Evolutionary conservation across 1,140 invertebrate genomes (phyloP).

Genomic region (Maniola jurtina): DNA sequence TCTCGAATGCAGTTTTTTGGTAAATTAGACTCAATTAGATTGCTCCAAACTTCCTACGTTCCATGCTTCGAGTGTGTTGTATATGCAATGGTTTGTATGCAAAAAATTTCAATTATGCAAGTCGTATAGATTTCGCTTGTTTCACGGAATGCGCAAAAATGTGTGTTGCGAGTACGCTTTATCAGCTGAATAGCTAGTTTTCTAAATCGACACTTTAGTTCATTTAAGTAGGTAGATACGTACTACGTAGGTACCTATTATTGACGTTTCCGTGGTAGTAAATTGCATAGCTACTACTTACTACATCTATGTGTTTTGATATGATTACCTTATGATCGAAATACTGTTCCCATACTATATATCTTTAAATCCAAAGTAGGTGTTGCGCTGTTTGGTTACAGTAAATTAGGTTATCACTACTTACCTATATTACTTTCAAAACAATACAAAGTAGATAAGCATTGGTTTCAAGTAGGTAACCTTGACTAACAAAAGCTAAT

Average conservation of each 20-base stretch:
- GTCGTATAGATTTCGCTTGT: neutral
- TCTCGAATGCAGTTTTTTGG: constrained; percentile 33
- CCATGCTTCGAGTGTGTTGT: too few relatives aligned
- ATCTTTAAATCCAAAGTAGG: too few relatives aligned
- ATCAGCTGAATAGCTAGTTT: constrained; percentile 5
- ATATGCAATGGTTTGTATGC: neutral
- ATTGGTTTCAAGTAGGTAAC: too few relatives aligned
- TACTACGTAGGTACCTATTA: neutral
- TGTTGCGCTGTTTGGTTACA: too few relatives aligned
- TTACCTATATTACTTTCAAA: too few relatives aligned
- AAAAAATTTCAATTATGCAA: neutral
- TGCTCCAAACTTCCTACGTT: neutral
- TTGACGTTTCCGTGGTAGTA: neutral
- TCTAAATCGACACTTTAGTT: neutral
- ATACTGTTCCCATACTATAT: too few relatives aligned
- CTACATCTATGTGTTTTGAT: neutral
- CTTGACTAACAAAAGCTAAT: too few relatives aligned
- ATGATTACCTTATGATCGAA: neutral
- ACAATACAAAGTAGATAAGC: too few relatives aligned
- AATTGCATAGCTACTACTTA: neutral
- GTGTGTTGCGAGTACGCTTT: neutral
- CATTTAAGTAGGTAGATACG: too few relatives aligned
- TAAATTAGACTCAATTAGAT: constrained; percentile 11
- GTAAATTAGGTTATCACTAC: too few relatives aligned
- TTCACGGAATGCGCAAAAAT: neutral